Evolutionary conservation across 2,888 invertebrate genomes (phyloP).

Genomic region (Scrobipalpa costella): DNA sequence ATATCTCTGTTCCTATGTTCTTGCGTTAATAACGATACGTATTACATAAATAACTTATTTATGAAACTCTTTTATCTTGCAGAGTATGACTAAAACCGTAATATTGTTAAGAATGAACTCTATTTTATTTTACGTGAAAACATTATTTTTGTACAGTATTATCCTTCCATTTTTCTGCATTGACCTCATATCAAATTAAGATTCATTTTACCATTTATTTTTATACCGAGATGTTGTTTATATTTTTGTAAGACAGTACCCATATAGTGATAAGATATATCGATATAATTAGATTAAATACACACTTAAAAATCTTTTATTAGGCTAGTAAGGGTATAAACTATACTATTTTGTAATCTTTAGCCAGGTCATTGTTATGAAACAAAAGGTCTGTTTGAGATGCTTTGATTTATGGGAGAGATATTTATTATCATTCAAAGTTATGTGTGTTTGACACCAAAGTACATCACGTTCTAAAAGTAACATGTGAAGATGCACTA

Average conservation of each 20-base stretch:
- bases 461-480: too few relatives aligned
- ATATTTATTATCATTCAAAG: not conserved
- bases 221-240: slow-evolving; percentile 50
- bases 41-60: too few relatives aligned
- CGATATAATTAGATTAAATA: slow-evolving; percentile 14
- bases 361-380: not conserved
- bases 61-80: too few relatives aligned
- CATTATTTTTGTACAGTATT: slow-evolving; percentile 45
- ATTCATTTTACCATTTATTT: slow-evolving; percentile 34
- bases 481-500: not conserved
- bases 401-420: not conserved
- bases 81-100: too few relatives aligned
- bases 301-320: slow-evolving; percentile 21
- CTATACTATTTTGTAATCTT: slow-evolving; percentile 9
- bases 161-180: slow-evolving; percentile 35
- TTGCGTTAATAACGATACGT: too few relatives aligned
- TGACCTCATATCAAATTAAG: slow-evolving; percentile 16
- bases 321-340: slow-evolving; percentile 2
- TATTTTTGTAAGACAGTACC: slow-evolving; percentile 61
- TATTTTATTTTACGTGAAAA: slow-evolving; percentile 14
- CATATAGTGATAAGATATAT: slow-evolving; percentile 44
- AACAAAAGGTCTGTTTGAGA: not conserved
- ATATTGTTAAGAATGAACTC: too few relatives aligned
- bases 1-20: too few relatives aligned
- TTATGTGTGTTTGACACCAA: not conserved